Conservation (phyloP, 2,113 vertebrate genomes). For the Aplodontia rufa region DNA sequence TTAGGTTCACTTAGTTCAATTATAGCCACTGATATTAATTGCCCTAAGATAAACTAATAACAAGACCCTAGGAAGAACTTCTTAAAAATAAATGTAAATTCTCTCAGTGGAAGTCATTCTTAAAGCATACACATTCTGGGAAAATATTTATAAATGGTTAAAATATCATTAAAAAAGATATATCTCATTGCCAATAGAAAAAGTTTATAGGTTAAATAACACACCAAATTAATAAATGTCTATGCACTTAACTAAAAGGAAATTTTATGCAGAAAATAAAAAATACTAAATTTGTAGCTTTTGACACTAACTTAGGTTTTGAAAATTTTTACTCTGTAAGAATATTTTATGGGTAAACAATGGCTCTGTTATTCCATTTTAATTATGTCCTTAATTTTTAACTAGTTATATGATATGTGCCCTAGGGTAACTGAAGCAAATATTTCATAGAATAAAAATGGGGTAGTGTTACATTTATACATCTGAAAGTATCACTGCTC, state of each 20-base stretch:
- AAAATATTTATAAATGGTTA: background rate
- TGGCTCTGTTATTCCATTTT: conserved; percentile 8
- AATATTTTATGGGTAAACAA: conserved; percentile 21
- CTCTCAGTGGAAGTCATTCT: background rate
- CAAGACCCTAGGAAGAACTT: background rate
- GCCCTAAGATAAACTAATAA: background rate
- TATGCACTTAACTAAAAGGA: background rate
- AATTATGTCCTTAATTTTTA: conserved; percentile 31
- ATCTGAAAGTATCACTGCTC: background rate
- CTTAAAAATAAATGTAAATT: background rate
- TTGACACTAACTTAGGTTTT: background rate
- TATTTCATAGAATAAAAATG: background rate
- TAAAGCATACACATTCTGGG: background rate
- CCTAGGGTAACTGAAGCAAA: background rate
- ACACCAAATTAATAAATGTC: background rate
- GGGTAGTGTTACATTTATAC: background rate
- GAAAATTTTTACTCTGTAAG: conserved; percentile 2
- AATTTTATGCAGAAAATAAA: conserved; percentile 29
- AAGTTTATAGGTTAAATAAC: background rate
- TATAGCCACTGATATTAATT: background rate
- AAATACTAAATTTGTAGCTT: background rate
- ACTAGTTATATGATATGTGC: background rate
- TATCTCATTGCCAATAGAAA: background rate
- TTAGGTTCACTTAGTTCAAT: background rate
- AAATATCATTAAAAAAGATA: conserved; percentile 26